Percentiles rank a stretch among this genome's conserved stretches.
Conservation (phyloP, 2,113 vertebrate genomes). For the Ginglymostoma cirratum region DNA sequence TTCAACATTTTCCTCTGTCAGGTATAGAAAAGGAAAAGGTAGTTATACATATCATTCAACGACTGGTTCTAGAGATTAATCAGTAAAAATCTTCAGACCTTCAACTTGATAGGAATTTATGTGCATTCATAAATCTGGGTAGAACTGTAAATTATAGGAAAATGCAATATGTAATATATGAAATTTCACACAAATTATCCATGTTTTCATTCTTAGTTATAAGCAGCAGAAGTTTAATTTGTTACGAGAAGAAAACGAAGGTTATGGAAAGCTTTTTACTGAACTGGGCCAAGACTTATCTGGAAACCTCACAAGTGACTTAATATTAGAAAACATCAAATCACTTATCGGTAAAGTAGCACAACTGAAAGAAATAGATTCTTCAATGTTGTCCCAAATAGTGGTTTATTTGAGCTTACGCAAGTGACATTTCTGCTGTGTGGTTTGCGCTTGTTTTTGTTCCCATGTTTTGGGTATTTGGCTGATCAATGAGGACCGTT, state of each 20-base stretch:
- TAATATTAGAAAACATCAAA: slow-evolving; percentile 96
- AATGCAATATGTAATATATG: background rate
- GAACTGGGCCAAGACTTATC: slow-evolving; percentile 95
- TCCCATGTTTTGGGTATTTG: background rate
- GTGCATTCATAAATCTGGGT: background rate
- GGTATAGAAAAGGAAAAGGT: background rate
- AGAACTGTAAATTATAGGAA: background rate
- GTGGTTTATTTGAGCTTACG: background rate
- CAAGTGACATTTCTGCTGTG: background rate
- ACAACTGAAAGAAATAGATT: background rate
- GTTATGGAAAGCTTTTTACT: slow-evolving; percentile 92
- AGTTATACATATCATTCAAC: background rate
- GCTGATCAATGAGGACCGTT: background rate
- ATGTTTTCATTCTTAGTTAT: slow-evolving; percentile 62
- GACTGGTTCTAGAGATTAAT: background rate
- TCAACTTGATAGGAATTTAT: background rate
- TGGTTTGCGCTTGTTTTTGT: background rate
- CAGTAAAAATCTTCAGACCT: background rate
- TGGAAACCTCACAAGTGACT: slow-evolving; percentile 83
- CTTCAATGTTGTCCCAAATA: background rate
- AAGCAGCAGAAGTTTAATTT: slow-evolving; percentile 99
- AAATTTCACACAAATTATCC: background rate
- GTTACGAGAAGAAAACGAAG: slow-evolving; percentile 94
- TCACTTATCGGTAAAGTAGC: slow-evolving; percentile 86
- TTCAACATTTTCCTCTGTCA: background rate